Evolutionary conservation across 2,113 vertebrate genomes (phyloP), one percentile per base, ranked within the genome.

Genomic region (Gila orcuttii): DNA sequence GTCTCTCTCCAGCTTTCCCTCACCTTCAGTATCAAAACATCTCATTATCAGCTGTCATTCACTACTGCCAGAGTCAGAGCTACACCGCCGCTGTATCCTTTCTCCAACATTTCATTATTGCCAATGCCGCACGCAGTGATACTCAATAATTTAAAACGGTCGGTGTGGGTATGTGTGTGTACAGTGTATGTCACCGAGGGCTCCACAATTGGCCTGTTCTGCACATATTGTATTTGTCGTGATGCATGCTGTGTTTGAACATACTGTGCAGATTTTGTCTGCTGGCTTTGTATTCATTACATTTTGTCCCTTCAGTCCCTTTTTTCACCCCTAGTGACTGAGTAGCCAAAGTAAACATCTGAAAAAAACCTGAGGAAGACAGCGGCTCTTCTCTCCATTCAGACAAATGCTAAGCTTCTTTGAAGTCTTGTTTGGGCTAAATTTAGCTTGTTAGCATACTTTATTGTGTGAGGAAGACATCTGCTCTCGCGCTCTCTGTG

Each of bases 11-110:
- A 57, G 81, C 81, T 94, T 91, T 89, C 74, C 88, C 60, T 90
- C 88, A 90, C 90, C 92, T 94, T 91, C 92, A 90, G 86, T 92
- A 93, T 92, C 93, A 92, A 93, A 92, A 94, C 91, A 93, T 84
- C 92, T 93, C 91, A 90, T 93, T 82, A 87, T 87, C 87, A 92
- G 91, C 90, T 93, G 93, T 92, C 93, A 93, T 79, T 94, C 92
- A 92, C 73, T 88, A 84, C 89, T 87, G 89, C 91, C 76, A 89
- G 87, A 91, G 91, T 88, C 88, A 86, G 79, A 85, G 91, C 76
- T 84, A 77, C 89, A 89, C 83, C 89, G 84, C 89, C 83, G 84
- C 78, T 77, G 9, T 79, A 71, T 86, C 74, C 80, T 57, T 79
- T 89, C 62, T 86, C 88, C 90, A 91, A 87, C 85, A 82, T 86